Base-by-base conservation (phyloP, 1,140 invertebrate species). In the Aradophagus sp. region DNA sequence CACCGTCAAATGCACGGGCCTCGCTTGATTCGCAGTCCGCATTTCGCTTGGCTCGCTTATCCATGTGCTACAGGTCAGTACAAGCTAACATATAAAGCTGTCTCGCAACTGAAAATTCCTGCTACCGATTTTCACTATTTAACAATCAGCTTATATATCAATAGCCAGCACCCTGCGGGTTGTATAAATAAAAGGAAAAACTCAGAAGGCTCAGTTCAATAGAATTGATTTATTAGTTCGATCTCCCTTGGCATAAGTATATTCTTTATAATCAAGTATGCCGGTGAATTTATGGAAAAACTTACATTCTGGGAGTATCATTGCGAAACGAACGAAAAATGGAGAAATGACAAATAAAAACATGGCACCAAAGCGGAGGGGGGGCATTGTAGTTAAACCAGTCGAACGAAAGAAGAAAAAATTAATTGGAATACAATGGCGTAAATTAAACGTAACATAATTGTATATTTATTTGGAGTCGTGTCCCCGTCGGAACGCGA, bases 1-100 rank as follows among this genome's bases (percentile, higher is more conserved):
- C n/a, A n/a, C n/a, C n/a, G n/a, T n/a, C 20, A 23, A 31, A 59
- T 39, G 56, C 61, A 39, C 53, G 59, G 47, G 44, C 48, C 42
- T 72, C 65, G 69, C 68, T 69, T 39, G 56, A 75, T 48, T 74
- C 73, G 67, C 75, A 77, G 75, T 80, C 75, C 80, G 77, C 77
- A 81, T 77, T 75, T 75, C n/a, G 63, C 66, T 66, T 75, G 75
- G 77, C 81, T 84, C 76, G 79, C 79, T 82, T 82, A 85, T 86
- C 84, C 84, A 85, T 86, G 83, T 86, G 84, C 84, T 85, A 86
- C 83, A 85, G 84, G 84, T 85, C 83, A 86, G 84, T 85, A 86
- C 83, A 84, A 82, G 82, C 84, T 83, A 83, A 77, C 83, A 81
- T 79, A 81, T 80, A 83, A 78, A 83, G 81, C 81, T 82, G 81